phyloP scores from a whole-genome alignment of 2,797 vertebrate species.

The Periophthalmus magnuspinnatus region DNA sequence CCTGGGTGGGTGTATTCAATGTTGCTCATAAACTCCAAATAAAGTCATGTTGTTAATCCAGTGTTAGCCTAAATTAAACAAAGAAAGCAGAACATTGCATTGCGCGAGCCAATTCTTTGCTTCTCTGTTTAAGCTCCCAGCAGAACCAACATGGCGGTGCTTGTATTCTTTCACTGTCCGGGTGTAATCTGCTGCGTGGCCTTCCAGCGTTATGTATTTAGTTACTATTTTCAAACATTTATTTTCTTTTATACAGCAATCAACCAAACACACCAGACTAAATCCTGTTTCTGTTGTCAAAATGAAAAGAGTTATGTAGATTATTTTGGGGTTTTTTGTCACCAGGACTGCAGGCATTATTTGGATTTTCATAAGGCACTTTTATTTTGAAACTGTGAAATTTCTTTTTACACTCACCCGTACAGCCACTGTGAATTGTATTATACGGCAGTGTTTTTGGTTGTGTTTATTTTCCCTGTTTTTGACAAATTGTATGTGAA shows the following conservation, averaged over 20 bases:
- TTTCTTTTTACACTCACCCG: slow-evolving; percentile 6
- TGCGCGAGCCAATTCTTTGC: slow-evolving; percentile 46
- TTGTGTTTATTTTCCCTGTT: slow-evolving; percentile 31
- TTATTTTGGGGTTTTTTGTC: slow-evolving; percentile 5
- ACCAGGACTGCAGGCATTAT: slow-evolving; percentile 57
- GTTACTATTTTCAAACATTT: slow-evolving; percentile 23
- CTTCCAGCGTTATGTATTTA: slow-evolving; percentile 42
- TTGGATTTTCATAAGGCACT: slow-evolving; percentile 14
- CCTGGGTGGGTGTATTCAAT: slow-evolving; percentile 37
- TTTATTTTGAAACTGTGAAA: slow-evolving; percentile 7
- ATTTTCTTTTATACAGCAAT: slow-evolving; percentile 9
- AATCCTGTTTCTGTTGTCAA: slow-evolving; percentile 15
- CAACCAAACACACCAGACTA: slow-evolving; percentile 17
- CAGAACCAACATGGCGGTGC: slow-evolving; percentile 40
- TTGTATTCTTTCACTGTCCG: slow-evolving; percentile 33
- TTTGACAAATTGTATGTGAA: neutral
- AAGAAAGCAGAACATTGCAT: slow-evolving; percentile 46
- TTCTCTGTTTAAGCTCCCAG: slow-evolving; percentile 39
- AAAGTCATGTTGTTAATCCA: slow-evolving; percentile 25
- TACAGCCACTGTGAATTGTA: slow-evolving; percentile 33
- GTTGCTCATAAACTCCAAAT: slow-evolving; percentile 45
- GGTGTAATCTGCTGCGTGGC: slow-evolving; percentile 50
- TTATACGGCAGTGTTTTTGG: slow-evolving; percentile 27
- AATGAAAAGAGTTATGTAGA: neutral
- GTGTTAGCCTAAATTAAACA: slow-evolving; percentile 34